Evolutionary conservation across 2,888 invertebrate genomes (phyloP).

Genomic region (Formica aserva): DNA sequence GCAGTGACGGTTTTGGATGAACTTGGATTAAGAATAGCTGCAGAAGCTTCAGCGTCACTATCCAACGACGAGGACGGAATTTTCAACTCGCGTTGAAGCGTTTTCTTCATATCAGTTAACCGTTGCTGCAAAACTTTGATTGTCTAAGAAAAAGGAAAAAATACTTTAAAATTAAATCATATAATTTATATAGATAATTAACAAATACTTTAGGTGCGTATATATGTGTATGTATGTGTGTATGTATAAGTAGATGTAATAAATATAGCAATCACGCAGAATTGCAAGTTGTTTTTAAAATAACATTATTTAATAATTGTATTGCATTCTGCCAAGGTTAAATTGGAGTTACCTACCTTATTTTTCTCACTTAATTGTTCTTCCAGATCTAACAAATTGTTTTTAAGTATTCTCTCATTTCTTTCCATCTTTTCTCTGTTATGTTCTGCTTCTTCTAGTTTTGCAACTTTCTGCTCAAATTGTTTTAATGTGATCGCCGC

Average conservation of each 20-base stretch:
- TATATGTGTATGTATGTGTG: no score
- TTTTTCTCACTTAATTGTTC: slow-evolving; percentile 89
- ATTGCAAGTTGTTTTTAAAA: not conserved
- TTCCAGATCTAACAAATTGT: slow-evolving; percentile 87
- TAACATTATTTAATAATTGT: not conserved
- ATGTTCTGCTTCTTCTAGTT: slow-evolving; percentile 87
- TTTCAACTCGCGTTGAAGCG: slow-evolving; percentile 94
- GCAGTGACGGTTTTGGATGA: slow-evolving; percentile 86
- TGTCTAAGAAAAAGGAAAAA: slow-evolving; percentile 87
- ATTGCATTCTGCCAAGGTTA: not conserved
- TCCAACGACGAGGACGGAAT: slow-evolving; percentile 86
- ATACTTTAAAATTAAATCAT: slow-evolving; percentile 14
- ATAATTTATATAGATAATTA: slow-evolving; percentile 9
- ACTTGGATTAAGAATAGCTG: slow-evolving; percentile 90
- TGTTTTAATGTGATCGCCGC: slow-evolving; percentile 77
- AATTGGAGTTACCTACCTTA: slow-evolving; percentile 85
- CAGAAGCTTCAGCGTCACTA: slow-evolving; percentile 88
- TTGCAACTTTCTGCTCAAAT: slow-evolving; percentile 85
- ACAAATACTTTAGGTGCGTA: not conserved
- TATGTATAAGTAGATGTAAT: not conserved
- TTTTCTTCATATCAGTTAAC: slow-evolving; percentile 96
- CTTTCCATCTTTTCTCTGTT: slow-evolving; percentile 81
- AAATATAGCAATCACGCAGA: not conserved
- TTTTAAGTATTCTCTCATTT: slow-evolving; percentile 86
- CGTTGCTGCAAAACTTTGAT: slow-evolving; percentile 96